phyloP scores from a whole-genome alignment of 2,888 invertebrate genomes.

The Heterodera filipjevi region DNA sequence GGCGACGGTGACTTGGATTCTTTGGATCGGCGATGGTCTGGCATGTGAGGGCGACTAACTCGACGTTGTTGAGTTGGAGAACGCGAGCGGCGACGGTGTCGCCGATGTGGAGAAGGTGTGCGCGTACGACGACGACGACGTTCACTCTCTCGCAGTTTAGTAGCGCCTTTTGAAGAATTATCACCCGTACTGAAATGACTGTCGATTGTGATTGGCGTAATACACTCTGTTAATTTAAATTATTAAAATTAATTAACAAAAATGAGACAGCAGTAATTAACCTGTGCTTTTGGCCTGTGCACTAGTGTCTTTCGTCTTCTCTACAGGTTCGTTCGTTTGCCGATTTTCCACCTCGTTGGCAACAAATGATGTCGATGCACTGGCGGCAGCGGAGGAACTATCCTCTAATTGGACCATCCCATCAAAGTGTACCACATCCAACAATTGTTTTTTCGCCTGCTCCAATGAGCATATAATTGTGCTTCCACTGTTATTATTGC shows the following conservation, averaged over 20 bases:
- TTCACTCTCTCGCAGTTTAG: background rate
- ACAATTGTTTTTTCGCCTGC: background rate
- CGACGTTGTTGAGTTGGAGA: background rate
- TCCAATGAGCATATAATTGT: background rate
- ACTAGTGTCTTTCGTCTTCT: background rate
- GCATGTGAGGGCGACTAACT: background rate
- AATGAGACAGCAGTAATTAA: too few species aligned
- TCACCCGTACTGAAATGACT: background rate
- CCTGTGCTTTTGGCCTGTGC: background rate
- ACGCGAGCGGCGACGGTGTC: background rate
- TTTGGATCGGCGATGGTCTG: background rate
- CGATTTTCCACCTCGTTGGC: background rate
- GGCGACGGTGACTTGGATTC: background rate
- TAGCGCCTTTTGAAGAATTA: background rate
- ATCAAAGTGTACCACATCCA: slow-evolving; percentile 6
- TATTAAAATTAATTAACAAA: background rate
- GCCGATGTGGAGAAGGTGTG: background rate
- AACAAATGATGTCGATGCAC: background rate
- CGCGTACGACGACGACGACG: background rate
- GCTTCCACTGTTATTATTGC: background rate
- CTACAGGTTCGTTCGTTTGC: background rate
- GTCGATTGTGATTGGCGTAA: background rate
- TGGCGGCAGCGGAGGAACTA: background rate
- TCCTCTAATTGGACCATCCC: slow-evolving; percentile 6
- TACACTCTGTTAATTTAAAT: background rate